Evolutionary conservation across 2,888 invertebrate genomes (phyloP).

Genomic region (Oconnorella tubifera): DNA sequence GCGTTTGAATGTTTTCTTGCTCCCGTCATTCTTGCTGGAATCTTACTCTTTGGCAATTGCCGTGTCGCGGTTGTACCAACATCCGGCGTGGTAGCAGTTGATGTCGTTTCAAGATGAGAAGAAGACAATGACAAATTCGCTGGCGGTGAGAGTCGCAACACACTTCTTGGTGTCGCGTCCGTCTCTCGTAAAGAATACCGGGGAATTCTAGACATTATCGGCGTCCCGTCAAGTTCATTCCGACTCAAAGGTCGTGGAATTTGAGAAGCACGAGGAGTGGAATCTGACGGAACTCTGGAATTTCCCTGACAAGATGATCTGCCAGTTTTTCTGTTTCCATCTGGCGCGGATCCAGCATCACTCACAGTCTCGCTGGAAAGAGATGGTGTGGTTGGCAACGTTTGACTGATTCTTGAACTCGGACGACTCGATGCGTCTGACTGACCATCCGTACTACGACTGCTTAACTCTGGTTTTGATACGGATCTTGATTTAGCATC

Average conservation of each 20-base stretch:
- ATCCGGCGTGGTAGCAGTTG: too few relatives aligned
- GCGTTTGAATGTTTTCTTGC: too few relatives aligned
- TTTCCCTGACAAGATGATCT: neutral
- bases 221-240: neutral
- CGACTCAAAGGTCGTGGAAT: too few relatives aligned
- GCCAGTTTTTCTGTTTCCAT: too few relatives aligned
- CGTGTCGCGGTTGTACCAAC: too few relatives aligned
- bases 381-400: constrained; percentile 23
- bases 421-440: constrained; percentile 4
- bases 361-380: constrained; percentile 22
- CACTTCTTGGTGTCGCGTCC: neutral
- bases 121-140: too few relatives aligned
- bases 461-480: neutral
- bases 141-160: too few relatives aligned
- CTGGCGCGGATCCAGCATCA: constrained; percentile 10
- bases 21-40: too few relatives aligned
- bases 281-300: neutral
- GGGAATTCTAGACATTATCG: neutral
- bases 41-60: too few relatives aligned
- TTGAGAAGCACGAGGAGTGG: neutral
- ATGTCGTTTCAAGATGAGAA: too few relatives aligned
- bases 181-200: neutral
- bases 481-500: too few relatives aligned
- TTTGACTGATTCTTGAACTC: constrained; percentile 20
- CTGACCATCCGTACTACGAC: too few relatives aligned